Evolutionary conservation across 2,797 vertebrate genomes (phyloP).

Genomic region (Ctenopoma multispine): DNA sequence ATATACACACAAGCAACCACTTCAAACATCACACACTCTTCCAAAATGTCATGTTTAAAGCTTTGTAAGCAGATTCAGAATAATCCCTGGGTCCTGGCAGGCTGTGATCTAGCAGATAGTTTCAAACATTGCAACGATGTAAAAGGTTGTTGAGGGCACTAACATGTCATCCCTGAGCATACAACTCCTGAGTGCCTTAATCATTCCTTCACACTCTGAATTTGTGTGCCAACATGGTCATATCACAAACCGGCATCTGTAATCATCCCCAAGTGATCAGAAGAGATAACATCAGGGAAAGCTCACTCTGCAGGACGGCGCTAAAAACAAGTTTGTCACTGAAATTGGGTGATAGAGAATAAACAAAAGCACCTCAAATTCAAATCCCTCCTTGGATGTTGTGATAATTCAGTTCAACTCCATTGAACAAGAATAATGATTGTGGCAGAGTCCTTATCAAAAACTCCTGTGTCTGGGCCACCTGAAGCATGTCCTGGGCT

Average conservation of each 20-base stretch:
- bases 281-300: constrained; percentile 56
- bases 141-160: constrained; percentile 45
- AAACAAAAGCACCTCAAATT: constrained; percentile 65
- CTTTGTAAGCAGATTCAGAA: constrained; percentile 45
- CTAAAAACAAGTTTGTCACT: constrained; percentile 58
- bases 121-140: constrained; percentile 38
- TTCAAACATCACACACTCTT: constrained; percentile 31
- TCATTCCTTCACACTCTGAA: constrained; percentile 22
- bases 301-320: constrained; percentile 49
- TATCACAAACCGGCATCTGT: constrained; percentile 39
- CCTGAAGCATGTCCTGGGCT: constrained; percentile 49
- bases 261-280: constrained; percentile 71
- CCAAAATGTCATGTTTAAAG: constrained; percentile 51
- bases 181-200: constrained; percentile 17
- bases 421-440: constrained; percentile 63
- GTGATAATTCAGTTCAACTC: constrained; percentile 70
- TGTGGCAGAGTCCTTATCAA: constrained; percentile 63
- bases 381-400: constrained; percentile 64
- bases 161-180: constrained; percentile 34
- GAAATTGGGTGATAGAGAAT: constrained; percentile 62
- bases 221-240: constrained; percentile 39
- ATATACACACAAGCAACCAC: constrained; percentile 15
- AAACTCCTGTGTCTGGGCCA: constrained; percentile 43
- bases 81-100: constrained; percentile 49
- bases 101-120: constrained; percentile 53